Evolutionary conservation across 2,797 vertebrate genomes (phyloP), one percentile per base, ranked within the genome.

Genomic region (Ara ararauna): DNA sequence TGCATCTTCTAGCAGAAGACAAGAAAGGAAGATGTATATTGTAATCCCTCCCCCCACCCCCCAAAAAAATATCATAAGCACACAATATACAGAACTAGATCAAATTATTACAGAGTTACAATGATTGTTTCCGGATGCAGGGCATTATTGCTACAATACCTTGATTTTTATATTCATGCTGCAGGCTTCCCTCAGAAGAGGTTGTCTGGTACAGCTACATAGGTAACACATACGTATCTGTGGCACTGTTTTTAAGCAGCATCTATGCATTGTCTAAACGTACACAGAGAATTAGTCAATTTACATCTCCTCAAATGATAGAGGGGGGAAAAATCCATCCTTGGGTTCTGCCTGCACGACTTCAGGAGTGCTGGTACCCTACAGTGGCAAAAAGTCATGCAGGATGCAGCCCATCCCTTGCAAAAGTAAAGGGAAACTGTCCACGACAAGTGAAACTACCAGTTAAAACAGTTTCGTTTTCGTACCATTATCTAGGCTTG

Each of bases 91-190:
- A 73, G 54, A 87, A 51, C 56, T 83, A 84, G 53, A 94, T 86
- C 53, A 93, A 91, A 97, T 94, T 90, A 79, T 82, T 82, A 51
- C 11, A 53, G 94, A 97, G 85, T 95, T 97, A 81, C 17, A 38
- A 56, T 17, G 36, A 85, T 97, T 96, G 54, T 96, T 96, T 96
- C 87, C 94, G 89, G 73, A 94, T 91, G 89, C 85, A 95, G 89
- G 95, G 90, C 85, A 73, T 92, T 89, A 83, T 90, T 88, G 36
- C 79, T 86, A 74, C 78, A 89, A 60, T 93, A 89, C 77, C 91
- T 93, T 90, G 53, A 85, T 83, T 86, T 91, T 94, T 92, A 64
- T 86, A 84, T 93, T 95, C 75, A 29, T 65, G 94, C 95, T 96
- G 75, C 94, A 85, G 93, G 91, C 85, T 81, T 96, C 93, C 94